phyloP scores from a whole-genome alignment of 2,888 invertebrate species.

The Nasonovia ribisnigri region DNA sequence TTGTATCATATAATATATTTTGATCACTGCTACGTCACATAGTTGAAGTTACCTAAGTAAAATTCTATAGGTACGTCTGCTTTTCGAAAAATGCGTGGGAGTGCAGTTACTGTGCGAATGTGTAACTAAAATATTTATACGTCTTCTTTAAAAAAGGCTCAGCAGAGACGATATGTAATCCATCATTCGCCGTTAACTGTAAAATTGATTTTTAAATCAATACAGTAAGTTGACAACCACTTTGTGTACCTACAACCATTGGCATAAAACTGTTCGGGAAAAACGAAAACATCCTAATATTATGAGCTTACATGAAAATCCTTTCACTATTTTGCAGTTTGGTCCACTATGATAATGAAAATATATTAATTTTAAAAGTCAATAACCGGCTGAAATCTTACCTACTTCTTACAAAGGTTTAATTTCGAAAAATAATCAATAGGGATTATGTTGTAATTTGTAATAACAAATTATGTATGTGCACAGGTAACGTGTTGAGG shows the following conservation, averaged over 20 bases:
- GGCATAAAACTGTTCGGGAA: background rate
- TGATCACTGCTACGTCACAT: background rate
- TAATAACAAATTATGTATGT: background rate
- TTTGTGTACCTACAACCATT: background rate
- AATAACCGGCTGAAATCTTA: background rate
- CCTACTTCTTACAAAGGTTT: background rate
- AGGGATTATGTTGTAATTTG: background rate
- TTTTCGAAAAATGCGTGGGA: background rate
- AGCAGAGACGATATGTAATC: background rate
- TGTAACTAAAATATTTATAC: background rate
- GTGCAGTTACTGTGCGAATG: background rate
- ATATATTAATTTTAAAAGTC: background rate
- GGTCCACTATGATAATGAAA: background rate
- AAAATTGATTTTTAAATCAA: background rate
- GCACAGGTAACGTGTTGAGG: background rate
- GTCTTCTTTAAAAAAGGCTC: background rate
- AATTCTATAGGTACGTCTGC: background rate
- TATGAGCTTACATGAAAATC: background rate
- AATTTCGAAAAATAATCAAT: background rate
- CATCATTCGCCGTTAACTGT: background rate
- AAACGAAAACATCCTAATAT: background rate
- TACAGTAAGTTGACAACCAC: background rate
- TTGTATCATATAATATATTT: background rate
- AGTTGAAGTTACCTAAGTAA: background rate
- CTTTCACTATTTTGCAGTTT: background rate